Percentiles rank a stretch among this genome's conserved stretches.
Evolutionary conservation across 1,140 invertebrate species (phyloP).

Genomic region (Gonatopus flavifemur): DNA sequence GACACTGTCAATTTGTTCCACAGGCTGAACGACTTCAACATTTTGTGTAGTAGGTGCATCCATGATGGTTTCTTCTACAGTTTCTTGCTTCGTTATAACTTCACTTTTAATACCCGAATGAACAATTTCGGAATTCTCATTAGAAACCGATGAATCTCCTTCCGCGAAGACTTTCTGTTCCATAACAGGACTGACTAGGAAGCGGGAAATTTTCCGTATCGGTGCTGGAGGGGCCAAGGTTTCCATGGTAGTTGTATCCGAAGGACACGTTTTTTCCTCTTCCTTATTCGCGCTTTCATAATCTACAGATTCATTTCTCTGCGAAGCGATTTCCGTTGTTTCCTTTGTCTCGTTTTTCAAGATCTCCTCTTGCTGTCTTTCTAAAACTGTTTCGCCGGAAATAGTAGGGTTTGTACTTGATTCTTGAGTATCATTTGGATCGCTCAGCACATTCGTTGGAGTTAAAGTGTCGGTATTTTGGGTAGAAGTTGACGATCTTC

Average conservation of each 20-base stretch:
- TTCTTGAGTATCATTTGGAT: conserved; percentile 44
- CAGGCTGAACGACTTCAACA: conserved; percentile 9
- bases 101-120: background rate
- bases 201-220: conserved; percentile 73
- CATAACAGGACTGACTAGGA: conserved; percentile 76
- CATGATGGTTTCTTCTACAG: conserved; percentile 15
- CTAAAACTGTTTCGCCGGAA: conserved; percentile 25
- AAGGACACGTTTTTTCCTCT: conserved; percentile 5
- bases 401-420: conserved; percentile 21
- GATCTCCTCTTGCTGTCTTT: conserved; percentile 9
- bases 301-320: conserved; percentile 12
- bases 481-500: conserved; percentile 53
- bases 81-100: conserved; percentile 12
- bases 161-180: conserved; percentile 44
- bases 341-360: conserved; percentile 13
- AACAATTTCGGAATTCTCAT: conserved; percentile 11
- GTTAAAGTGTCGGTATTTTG: conserved; percentile 54
- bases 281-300: conserved; percentile 17
- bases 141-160: conserved; percentile 9
- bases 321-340: conserved; percentile 12
- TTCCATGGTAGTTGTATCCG: conserved; percentile 8
- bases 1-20: conserved; percentile 21
- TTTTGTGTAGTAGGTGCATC: conserved; percentile 16
- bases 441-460: conserved; percentile 46
- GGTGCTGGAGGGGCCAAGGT: conserved; percentile 44